These are phyloP conservation scores for Cantharis rufa DNA, from an alignment of 2,888 invertebrate species.

Conservation along the genomic window DNA sequence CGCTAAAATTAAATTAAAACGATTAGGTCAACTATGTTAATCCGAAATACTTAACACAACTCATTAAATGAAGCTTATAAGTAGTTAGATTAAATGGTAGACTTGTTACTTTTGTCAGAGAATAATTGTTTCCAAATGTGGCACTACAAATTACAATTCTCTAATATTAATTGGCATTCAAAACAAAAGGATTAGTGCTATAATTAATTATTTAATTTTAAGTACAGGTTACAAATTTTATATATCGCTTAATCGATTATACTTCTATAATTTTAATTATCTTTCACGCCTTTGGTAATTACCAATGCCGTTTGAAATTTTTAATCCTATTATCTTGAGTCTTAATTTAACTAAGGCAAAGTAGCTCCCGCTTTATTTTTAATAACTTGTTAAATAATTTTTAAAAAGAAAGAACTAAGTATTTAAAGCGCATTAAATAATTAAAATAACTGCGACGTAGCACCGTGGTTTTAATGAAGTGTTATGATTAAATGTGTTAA, in stretches of 20 bases:
- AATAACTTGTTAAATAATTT: background rate
- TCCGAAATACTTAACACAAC: background rate
- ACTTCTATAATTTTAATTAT: constrained; percentile 16
- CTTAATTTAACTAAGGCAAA: background rate
- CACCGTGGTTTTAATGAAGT: background rate
- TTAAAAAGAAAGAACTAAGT: background rate
- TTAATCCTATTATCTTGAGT: background rate
- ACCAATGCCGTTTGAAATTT: constrained; percentile 22
- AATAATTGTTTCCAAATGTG: background rate
- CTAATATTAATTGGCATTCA: background rate
- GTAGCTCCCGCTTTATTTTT: background rate
- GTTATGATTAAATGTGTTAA: too few relatives aligned
- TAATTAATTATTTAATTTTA: background rate
- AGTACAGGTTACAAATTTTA: background rate
- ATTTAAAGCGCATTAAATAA: background rate
- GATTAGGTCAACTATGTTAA: background rate
- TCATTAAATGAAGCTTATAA: background rate
- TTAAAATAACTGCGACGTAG: background rate
- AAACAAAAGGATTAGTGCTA: background rate
- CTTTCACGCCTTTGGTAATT: constrained; percentile 16
- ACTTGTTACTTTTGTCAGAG: background rate
- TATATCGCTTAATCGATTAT: background rate
- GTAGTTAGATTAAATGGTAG: background rate
- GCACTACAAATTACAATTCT: background rate
- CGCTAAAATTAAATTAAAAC: background rate